phyloP scores from a whole-genome alignment of 53 echinoderm and acorn worm species.

The Holothuria leucospilota region DNA sequence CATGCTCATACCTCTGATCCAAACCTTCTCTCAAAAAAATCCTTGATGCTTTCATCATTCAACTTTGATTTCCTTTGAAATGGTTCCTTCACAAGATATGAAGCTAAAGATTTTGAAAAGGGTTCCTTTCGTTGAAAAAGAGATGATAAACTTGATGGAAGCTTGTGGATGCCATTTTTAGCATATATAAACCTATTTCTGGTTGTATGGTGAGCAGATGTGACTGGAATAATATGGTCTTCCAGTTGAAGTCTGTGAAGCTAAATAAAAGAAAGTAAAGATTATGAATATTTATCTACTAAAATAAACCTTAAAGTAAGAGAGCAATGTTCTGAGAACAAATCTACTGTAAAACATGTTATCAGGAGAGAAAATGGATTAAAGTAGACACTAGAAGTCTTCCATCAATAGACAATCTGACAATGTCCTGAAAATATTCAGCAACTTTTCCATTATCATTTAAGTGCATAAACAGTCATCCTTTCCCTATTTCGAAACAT shows the following conservation, averaged over 20 bases:
- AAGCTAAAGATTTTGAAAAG: slow-evolving; percentile 70
- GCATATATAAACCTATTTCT: slow-evolving; percentile 84
- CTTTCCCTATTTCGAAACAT: no score
- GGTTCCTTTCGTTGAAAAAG: slow-evolving; percentile 65
- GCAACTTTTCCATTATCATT: no score
- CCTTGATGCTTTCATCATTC: slow-evolving; percentile 86
- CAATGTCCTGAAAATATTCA: no score
- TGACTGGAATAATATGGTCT: slow-evolving; percentile 66
- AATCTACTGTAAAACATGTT: no score
- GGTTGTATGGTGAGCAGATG: slow-evolving; percentile 70
- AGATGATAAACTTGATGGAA: slow-evolving; percentile 68
- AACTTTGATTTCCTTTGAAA: slow-evolving; percentile 55
- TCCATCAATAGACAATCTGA: no score
- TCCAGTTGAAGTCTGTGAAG: slow-evolving; percentile 64
- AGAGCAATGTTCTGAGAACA: no score
- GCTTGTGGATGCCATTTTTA: slow-evolving; percentile 60
- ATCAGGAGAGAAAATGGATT: no score
- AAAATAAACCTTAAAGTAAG: no score
- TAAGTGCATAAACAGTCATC: no score
- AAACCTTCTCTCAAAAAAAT: slow-evolving; percentile 80
- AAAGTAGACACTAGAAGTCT: no score
- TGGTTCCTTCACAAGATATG: slow-evolving; percentile 70
- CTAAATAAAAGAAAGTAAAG: slow-evolving; percentile 31
- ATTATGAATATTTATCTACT: no score
- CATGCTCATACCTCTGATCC: slow-evolving; percentile 88